These are phyloP conservation scores for Campoletis sonorensis DNA, from an alignment of 1,140 invertebrate species.

Conservation along the genomic window DNA sequence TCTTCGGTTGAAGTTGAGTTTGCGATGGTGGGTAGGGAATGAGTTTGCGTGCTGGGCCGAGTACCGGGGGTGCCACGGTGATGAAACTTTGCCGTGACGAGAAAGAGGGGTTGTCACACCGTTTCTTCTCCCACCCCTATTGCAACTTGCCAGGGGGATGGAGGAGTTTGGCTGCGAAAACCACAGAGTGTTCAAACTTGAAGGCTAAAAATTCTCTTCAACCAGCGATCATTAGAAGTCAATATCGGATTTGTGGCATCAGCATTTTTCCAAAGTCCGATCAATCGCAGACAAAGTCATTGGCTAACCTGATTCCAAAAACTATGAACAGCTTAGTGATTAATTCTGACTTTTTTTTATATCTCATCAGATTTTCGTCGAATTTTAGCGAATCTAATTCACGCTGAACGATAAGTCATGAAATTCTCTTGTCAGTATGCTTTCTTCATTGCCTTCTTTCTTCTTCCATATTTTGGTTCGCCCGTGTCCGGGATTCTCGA, in stretches of 20 bases:
- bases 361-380: too few relatives aligned
- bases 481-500: neutral
- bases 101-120: constrained; percentile 74
- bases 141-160: neutral
- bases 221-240: neutral
- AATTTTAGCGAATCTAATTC: too few relatives aligned
- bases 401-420: too few relatives aligned
- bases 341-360: too few relatives aligned
- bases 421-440: too few relatives aligned
- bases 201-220: neutral
- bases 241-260: too few relatives aligned
- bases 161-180: constrained; percentile 1
- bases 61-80: constrained; percentile 58
- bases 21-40: constrained; percentile 66
- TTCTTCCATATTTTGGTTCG: too few relatives aligned
- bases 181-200: neutral
- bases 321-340: too few relatives aligned
- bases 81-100: constrained; percentile 76
- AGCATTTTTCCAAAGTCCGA: too few relatives aligned
- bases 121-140: constrained; percentile 63
- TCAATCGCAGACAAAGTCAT: too few relatives aligned
- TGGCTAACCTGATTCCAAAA: too few relatives aligned
- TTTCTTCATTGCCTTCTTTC: too few relatives aligned
- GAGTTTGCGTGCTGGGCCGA: constrained; percentile 69
- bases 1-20: constrained; percentile 74